Conservation (phyloP, 2,888 invertebrate species). For the Bursaphelenchus okinawaensis region DNA sequence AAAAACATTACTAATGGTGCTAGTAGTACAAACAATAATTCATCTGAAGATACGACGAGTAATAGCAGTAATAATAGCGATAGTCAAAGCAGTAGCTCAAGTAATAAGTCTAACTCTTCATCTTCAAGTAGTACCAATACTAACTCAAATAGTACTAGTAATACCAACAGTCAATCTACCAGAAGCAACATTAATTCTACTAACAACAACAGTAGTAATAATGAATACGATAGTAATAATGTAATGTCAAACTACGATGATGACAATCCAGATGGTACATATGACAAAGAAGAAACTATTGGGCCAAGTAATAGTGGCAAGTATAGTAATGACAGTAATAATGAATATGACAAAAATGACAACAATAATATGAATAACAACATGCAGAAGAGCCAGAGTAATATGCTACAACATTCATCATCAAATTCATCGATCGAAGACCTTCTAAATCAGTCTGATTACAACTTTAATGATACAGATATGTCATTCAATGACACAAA, state of each 20-base stretch:
- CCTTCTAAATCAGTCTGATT: no score
- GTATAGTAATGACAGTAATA: not conserved
- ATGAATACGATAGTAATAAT: not conserved
- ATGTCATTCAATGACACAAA: no score
- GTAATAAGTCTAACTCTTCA: not conserved
- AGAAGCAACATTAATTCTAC: no score
- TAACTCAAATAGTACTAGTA: not conserved
- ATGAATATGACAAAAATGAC: no score
- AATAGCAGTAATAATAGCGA: no score
- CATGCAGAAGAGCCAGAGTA: no score
- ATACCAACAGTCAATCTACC: no score
- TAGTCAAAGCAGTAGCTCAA: constrained; percentile 4
- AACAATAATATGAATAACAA: no score
- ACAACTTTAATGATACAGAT: no score
- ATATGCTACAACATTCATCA: no score
- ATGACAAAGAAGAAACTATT: not conserved
- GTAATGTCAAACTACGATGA: not conserved
- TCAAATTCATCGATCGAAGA: no score
- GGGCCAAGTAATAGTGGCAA: not conserved
- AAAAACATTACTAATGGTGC: constrained; percentile 10
- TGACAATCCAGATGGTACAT: constrained; percentile 5
- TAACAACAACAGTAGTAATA: not conserved
- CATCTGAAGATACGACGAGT: not conserved
- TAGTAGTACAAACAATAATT: constrained; percentile 1
- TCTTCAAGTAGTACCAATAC: not conserved